phyloP scores from a whole-genome alignment of 2,113 vertebrate genomes.

The Procapra przewalskii region DNA sequence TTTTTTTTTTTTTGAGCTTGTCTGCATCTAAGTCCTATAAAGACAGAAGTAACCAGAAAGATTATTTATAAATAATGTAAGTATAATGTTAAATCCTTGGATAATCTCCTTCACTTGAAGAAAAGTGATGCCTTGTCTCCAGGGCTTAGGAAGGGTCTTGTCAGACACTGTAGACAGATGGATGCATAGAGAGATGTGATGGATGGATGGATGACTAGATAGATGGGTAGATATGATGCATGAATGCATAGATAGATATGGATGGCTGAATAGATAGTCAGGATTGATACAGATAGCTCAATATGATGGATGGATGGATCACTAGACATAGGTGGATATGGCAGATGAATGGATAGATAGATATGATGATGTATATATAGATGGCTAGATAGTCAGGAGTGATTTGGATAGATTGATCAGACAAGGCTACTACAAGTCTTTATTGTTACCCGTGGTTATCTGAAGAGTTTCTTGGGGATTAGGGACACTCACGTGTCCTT shows the following conservation, averaged over 20 bases:
- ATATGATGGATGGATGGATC: background rate
- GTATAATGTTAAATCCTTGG: background rate
- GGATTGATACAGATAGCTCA: no score
- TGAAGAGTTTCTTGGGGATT: background rate
- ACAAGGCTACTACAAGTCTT: accelerated
- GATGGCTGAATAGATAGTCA: no score
- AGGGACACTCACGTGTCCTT: background rate
- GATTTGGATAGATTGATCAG: accelerated
- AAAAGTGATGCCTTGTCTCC: background rate
- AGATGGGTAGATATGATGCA: background rate
- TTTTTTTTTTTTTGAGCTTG: background rate
- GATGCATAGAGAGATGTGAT: background rate
- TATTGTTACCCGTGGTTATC: accelerated
- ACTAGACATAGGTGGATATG: no score
- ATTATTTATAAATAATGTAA: background rate
- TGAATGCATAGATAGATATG: background rate
- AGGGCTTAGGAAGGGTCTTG: background rate
- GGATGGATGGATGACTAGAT: background rate
- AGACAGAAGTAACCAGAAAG: background rate
- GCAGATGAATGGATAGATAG: no score
- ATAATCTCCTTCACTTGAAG: background rate
- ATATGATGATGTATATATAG: no score
- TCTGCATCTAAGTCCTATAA: no score
- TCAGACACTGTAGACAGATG: background rate
- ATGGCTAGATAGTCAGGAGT: no score